Conservation (phyloP, 2,113 vertebrate genomes). For the Formicarius rufipectus region DNA sequence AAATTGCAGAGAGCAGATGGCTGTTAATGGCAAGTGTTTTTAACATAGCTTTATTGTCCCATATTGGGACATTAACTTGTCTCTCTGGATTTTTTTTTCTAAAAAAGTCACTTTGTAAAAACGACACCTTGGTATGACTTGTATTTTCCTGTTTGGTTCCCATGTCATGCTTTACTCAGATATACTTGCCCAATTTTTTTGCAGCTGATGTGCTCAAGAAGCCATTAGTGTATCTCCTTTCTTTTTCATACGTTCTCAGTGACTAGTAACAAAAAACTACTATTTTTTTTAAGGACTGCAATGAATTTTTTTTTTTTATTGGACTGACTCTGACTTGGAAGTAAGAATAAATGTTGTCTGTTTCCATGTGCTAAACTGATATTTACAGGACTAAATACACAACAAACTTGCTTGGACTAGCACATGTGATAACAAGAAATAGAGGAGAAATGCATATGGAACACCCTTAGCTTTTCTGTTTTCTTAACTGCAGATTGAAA, state of each 20-base stretch:
- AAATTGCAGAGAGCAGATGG: conserved; percentile 68
- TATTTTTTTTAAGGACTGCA: not conserved
- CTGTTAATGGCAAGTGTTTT: conserved; percentile 71
- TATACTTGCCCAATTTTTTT: not conserved
- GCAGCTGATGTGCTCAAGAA: not conserved
- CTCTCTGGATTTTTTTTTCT: not conserved
- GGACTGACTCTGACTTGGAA: conserved; percentile 2
- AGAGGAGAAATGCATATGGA: conserved; percentile 29
- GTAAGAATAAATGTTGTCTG: conserved; percentile 16
- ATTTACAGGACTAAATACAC: conserved; percentile 33
- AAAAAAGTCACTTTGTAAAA: conserved; percentile 73
- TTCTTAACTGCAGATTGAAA: conserved; percentile 65
- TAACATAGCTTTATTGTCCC: conserved; percentile 68
- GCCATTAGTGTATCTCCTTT: conserved; percentile 16
- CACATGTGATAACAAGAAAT: conserved; percentile 40
- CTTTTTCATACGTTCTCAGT: not conserved
- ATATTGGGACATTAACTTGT: conserved; percentile 61
- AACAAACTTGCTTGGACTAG: conserved; percentile 51
- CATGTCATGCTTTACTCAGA: not conserved
- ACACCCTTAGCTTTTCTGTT: conserved; percentile 55
- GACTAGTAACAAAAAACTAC: not conserved
- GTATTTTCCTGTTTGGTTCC: conserved; percentile 7
- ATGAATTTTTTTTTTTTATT: not conserved
- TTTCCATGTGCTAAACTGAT: conserved; percentile 25
- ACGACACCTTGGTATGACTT: conserved; percentile 52